Evolutionary conservation across 2,113 vertebrate species (phyloP).

Genomic region (Rhipidura dahli): DNA sequence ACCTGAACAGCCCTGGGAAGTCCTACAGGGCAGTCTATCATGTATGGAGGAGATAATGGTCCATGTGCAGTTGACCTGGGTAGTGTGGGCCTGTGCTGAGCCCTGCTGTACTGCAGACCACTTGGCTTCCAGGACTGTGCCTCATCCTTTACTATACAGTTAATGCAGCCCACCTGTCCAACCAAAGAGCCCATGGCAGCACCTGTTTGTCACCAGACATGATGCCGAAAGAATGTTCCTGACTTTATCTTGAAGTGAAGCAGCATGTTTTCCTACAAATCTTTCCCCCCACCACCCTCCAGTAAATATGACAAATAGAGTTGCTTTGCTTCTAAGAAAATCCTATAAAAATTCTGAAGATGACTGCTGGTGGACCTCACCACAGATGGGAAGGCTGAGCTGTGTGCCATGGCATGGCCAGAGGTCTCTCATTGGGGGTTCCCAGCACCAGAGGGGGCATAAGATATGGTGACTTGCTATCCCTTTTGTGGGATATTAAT

Average conservation of each 20-base stretch:
- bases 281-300: rapidly evolving
- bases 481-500: background rate
- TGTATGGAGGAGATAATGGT: rapidly evolving
- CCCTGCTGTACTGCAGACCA: background rate
- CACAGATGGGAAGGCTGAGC: background rate
- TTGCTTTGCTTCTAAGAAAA: background rate
- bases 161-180: background rate
- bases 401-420: background rate
- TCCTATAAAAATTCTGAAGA: background rate
- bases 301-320: background rate
- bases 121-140: background rate
- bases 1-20: background rate
- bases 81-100: background rate
- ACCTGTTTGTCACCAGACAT: background rate
- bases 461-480: background rate
- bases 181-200: background rate
- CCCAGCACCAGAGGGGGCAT: background rate
- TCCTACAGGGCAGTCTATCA: background rate
- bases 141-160: background rate
- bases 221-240: background rate
- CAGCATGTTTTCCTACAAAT: background rate
- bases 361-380: background rate
- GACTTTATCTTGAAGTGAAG: background rate
- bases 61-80: rapidly evolving
- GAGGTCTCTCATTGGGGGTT: background rate